Evolutionary conservation across 2,797 vertebrate species (phyloP).

Genomic region (Neopelma chrysocephalum): DNA sequence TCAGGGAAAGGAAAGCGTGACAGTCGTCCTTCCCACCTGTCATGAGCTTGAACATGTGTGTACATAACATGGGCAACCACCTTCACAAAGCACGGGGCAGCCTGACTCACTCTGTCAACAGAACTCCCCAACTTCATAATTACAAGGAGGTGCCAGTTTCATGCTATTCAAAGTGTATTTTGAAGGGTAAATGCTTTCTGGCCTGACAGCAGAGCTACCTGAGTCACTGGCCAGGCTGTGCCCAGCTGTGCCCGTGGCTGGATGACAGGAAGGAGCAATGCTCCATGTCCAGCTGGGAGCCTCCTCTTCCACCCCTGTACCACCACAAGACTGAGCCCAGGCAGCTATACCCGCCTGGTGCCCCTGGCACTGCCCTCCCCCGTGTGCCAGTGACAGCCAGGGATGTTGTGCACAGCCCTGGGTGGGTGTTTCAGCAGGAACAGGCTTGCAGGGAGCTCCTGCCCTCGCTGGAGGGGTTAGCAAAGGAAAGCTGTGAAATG

Average conservation of each 20-base stretch:
- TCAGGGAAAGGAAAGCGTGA: neutral
- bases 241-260: rapidly evolving
- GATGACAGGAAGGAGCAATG: neutral
- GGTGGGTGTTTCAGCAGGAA: neutral
- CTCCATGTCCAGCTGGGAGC: neutral
- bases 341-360: neutral
- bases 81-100: neutral
- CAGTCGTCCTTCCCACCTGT: neutral
- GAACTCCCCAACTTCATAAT: neutral
- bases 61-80: rapidly evolving
- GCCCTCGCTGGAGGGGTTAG: neutral
- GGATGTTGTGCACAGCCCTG: neutral
- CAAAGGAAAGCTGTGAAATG: neutral
- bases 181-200: neutral
- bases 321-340: rapidly evolving
- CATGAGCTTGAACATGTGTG: neutral
- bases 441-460: neutral
- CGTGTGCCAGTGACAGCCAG: neutral
- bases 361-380: neutral
- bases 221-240: rapidly evolving
- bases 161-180: neutral
- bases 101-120: neutral
- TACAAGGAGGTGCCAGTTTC: neutral
- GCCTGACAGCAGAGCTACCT: neutral
- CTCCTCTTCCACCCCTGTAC: neutral